Evolutionary conservation across 2,888 invertebrate genomes (phyloP), one percentile per base, ranked within the genome.

Genomic region (Reticulitermes lucifugus): DNA sequence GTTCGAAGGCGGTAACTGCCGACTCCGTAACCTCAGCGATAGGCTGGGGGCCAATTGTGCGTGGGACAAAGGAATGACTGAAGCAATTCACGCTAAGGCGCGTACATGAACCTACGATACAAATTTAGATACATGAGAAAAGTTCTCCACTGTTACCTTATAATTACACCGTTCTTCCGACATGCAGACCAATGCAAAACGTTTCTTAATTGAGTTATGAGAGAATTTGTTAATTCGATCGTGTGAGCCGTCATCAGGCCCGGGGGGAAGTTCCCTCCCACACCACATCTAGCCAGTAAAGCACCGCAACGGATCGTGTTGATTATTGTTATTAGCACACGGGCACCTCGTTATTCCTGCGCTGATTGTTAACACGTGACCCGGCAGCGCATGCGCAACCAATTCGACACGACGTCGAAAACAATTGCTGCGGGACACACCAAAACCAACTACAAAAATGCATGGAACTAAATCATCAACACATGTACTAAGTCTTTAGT

Each of bases 251-350:
- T 41, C 9, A 41, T 73, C 35, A n/a, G 65, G 73, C 73, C 46
- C 21, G 18, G 41, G 77, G 77, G 77, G 77, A 46, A 46, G 46
- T 41, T 10, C 25, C 65, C 25, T 25, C 65, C 65, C 25, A 65
- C 25, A 7, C 65, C 18, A 55, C 55, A 55, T 55, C 55, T 12
- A 55, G 43, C 43, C 77, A n/a, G 77, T 77, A 77, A 77, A 77
- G 77, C 77, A 77, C 77, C 77, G 77, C n/a, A n/a, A 21, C 46
- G 41, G 77, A 22, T 77, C n/a, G 77, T 46, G 77, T 46, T 77
- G 77, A 77, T 77, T 77, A 46, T 77, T 77, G 77, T 77, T 43
- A 77, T 77, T 77, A 77, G 75, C 22, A n/a, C 77, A 46, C n/a
- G 73, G 41, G n/a, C 46, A n/a, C n/a, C 77, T 77, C 77, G 77